Base-by-base conservation (phyloP, 2,888 invertebrate species). In the Nebria salina region DNA sequence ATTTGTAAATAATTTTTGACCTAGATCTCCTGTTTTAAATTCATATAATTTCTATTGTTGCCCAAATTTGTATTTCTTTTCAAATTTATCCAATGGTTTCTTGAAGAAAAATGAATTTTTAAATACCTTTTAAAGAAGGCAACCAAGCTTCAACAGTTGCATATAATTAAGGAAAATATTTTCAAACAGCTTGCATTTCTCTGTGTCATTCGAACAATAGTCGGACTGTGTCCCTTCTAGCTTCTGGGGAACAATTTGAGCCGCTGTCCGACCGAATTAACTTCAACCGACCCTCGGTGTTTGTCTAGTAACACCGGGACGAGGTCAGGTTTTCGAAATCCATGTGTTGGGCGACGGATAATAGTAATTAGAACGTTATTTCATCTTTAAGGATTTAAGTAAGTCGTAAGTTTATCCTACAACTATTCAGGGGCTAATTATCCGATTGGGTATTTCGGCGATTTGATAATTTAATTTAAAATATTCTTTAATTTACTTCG, bases 141-240 rank as follows among this genome's bases (percentile, higher is more conserved):
- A 54, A 54, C 54, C 8, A 13, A 54, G 54, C 8, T 8, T 54
- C 8, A 54, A 54, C 54, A 54, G 54, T 54, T 54, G 54, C 54
- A 13, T 54, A 54, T 54, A 54, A 54, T 54, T 54, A 54, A 13
- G 54, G 8, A 54, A 11, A 54, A 54, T 54, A 54, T 54, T 54
- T 54, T 54, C 54, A 54, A 54, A 54, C 54, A 54, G 54, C 54
- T 54, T 54, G 54, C 54, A 54, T 54, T 54, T 54, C 54, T 54
- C 54, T 54, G 54, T 54, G 54, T 54, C 54, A 54, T 54, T 54
- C 54, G 54, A 54, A 54, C 54, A 54, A 54, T 54, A 54, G 54
- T 7, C 54, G 54, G 54, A 8, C 54, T 8, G 54, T 54, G 54
- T 54, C 54, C 54, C 54, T 54, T 13, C 54, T 13, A 54, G 54